Evolutionary conservation across 1,140 invertebrate species (phyloP).

Genomic region (Whitmania pigra): DNA sequence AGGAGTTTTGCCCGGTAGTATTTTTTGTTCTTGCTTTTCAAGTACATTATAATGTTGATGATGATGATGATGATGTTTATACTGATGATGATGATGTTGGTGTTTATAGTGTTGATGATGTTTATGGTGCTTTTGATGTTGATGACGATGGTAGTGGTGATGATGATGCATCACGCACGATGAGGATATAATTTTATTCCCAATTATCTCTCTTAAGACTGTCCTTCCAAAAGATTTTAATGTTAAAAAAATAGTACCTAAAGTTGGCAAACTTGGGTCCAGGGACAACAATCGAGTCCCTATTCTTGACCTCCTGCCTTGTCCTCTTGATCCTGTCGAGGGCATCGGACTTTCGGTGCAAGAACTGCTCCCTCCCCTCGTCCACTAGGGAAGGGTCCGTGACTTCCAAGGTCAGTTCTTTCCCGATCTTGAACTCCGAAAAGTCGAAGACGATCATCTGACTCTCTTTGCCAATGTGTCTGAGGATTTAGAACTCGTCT

Average conservation of each 20-base stretch:
- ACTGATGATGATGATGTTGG: too few relatives aligned
- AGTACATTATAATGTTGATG: background rate
- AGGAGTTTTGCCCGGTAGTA: conserved; percentile 28
- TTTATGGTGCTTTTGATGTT: too few relatives aligned
- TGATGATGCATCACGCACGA: too few relatives aligned
- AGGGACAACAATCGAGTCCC: background rate
- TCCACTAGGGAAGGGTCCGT: background rate
- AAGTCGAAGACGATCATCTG: background rate
- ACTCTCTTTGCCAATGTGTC: conserved; percentile 8
- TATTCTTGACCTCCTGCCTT: background rate
- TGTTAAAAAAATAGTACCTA: too few relatives aligned
- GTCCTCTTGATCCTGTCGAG: background rate
- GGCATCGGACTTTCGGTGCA: background rate
- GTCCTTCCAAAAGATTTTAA: too few relatives aligned
- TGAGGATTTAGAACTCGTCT: background rate
- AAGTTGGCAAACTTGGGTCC: background rate
- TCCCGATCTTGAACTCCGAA: background rate
- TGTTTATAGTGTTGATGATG: too few relatives aligned
- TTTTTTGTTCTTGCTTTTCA: too few relatives aligned
- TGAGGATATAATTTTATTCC: too few relatives aligned
- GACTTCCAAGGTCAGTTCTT: background rate
- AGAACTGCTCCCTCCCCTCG: background rate
- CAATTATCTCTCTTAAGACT: too few relatives aligned
- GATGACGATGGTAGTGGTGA: too few relatives aligned
- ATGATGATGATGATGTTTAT: background rate